phyloP scores from a whole-genome alignment of 2,888 invertebrate genomes.

The Mythimna loreyi region DNA sequence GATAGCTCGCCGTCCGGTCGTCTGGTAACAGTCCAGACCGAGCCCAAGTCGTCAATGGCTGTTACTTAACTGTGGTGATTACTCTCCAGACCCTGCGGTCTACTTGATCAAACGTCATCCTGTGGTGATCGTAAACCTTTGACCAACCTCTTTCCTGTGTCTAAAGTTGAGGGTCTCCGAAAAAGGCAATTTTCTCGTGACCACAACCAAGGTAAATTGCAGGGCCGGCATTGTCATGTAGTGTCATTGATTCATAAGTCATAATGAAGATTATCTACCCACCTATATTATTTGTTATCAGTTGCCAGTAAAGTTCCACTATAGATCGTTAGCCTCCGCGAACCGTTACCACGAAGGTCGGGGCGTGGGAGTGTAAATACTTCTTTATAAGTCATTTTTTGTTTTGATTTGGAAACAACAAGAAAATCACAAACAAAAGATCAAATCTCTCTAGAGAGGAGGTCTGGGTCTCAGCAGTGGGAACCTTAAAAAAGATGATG shows the following conservation, averaged over 20 bases:
- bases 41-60: too few species aligned
- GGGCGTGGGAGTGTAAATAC: conserved; percentile 40
- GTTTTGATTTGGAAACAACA: conserved; percentile 17
- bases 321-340: conserved; percentile 52
- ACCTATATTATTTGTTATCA: conserved; percentile 34
- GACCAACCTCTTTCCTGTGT: neutral
- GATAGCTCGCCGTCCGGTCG: too few species aligned
- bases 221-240: neutral
- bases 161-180: accelerated
- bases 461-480: too few species aligned
- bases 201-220: neutral
- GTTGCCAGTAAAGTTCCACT: conserved; percentile 38
- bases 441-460: too few species aligned
- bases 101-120: too few species aligned
- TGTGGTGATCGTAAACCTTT: too few species aligned
- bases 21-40: too few species aligned
- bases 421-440: neutral
- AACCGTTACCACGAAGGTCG: conserved; percentile 29
- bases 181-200: neutral
- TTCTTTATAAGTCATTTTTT: conserved; percentile 26
- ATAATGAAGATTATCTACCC: neutral
- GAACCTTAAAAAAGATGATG: too few species aligned
- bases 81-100: too few species aligned
- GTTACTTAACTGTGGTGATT: too few species aligned
- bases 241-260: neutral